Evolutionary conservation across 2,797 vertebrate genomes (phyloP), one percentile per base, ranked within the genome.

Genomic region (Arrhamphus sclerolepis): DNA sequence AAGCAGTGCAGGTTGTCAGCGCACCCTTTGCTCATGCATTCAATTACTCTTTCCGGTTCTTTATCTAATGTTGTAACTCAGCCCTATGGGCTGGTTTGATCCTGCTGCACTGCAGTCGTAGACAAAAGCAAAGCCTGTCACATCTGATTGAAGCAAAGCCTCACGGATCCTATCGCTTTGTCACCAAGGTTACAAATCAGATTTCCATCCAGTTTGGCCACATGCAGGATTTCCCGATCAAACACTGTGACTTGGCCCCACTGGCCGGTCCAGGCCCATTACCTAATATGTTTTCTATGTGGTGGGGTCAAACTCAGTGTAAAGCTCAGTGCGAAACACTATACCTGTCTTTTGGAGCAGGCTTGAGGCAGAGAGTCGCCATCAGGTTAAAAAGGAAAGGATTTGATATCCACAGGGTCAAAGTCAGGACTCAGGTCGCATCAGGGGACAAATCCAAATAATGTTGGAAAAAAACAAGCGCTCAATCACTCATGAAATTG

Each of bases 181-280:
- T 95, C 94, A 94, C 95, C 93, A 93, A 91, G 93, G 93, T 92
- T 92, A 95, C 94, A 95, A 96, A 97, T 97, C 94, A 96, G 92
- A 95, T 96, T 95, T 97, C 94, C 94, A 95, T 95, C 92, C 92
- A 92, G 93, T 91, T 91, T 90, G 88, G 79, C 90, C 80, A 89
- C 91, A 92, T 91, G 91, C 90, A 92, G 92, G 94, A 95, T 94
- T 94, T 96, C 93, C 93, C 94, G 92, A 95, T 96, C 94, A 97
- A 96, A 96, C 92, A 89, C 91, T 90, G 91, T 75, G 85, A 91
- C 89, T 91, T 90, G 93, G 92, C 90, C 92, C 92, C 87, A 91
- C 80, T 71, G 79, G 89, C 92, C 81, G 82, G 67, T 81, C 63
- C 21, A 6, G 63, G 54, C 85, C 92, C 92, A 94, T 96, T 95